phyloP scores from a whole-genome alignment of 2,113 vertebrate genomes.

The Chauna torquata region DNA sequence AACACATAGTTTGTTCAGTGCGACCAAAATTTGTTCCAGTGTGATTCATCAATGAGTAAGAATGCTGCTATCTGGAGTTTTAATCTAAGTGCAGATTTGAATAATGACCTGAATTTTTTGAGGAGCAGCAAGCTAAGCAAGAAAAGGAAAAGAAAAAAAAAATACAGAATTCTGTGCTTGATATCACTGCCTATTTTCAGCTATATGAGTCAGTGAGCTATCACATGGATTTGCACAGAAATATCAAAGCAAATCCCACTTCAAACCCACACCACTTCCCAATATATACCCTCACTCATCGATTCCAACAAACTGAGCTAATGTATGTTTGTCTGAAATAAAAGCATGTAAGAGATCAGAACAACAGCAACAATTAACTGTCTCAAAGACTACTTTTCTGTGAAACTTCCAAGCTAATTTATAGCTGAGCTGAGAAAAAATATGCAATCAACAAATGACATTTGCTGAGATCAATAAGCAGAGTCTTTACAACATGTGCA shows the following conservation, averaged over 20 bases:
- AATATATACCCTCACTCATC: conserved; percentile 60
- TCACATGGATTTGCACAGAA: conserved; percentile 68
- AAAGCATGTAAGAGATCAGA: background rate
- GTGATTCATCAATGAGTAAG: conserved; percentile 71
- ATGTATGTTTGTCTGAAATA: background rate
- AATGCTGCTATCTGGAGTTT: conserved; percentile 52
- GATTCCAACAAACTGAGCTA: background rate
- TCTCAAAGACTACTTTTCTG: background rate
- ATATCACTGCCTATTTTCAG: conserved; percentile 63
- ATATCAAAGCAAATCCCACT: conserved; percentile 73
- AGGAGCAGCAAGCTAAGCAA: conserved; percentile 60
- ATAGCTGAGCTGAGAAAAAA: background rate
- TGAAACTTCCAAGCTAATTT: background rate
- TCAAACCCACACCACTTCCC: conserved; percentile 70
- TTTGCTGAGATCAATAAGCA: background rate
- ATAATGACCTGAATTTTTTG: conserved; percentile 60
- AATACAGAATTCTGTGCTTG: conserved; percentile 30
- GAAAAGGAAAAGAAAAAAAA: background rate
- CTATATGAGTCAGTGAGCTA: conserved; percentile 55
- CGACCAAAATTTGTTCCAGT: conserved; percentile 27
- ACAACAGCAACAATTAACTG: background rate
- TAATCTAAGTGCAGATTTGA: conserved; percentile 41
- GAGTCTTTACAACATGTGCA: fast-evolving
- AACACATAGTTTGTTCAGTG: conserved; percentile 22
- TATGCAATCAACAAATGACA: background rate